These are phyloP conservation scores for Luscinia luscinia DNA, from an alignment of 2,797 vertebrate genomes.

Conservation along the genomic window DNA sequence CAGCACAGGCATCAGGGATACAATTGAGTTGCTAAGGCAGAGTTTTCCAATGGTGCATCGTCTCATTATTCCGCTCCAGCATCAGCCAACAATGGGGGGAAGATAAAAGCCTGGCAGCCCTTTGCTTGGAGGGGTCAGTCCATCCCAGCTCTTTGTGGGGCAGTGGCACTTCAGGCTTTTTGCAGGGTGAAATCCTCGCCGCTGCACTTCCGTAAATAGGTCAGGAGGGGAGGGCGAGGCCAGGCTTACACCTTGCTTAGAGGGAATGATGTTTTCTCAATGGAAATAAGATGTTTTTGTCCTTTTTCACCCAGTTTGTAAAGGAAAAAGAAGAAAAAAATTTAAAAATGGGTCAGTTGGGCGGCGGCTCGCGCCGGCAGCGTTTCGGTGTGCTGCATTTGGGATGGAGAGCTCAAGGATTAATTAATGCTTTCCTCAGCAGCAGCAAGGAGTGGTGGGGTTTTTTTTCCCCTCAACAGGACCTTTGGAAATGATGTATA, in stretches of 20 bases:
- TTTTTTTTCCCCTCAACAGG: background rate
- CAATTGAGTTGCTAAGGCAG: constrained; percentile 54
- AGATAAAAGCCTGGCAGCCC: constrained; percentile 50
- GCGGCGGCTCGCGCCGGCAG: fast-evolving
- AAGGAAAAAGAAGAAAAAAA: background rate
- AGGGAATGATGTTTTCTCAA: background rate
- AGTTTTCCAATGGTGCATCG: constrained; percentile 33
- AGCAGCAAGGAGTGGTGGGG: background rate
- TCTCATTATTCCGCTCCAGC: constrained; percentile 53
- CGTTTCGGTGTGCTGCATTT: fast-evolving
- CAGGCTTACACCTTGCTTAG: background rate
- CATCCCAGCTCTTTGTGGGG: constrained; percentile 39
- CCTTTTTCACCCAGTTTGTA: background rate
- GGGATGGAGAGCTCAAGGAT: background rate
- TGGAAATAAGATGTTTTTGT: background rate
- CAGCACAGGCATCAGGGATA: background rate
- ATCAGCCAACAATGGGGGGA: constrained; percentile 7
- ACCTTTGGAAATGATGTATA: background rate
- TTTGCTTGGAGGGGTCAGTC: constrained; percentile 38
- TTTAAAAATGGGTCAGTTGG: constrained; percentile 46
- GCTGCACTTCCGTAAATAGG: background rate
- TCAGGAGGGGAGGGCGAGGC: background rate
- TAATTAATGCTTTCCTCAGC: background rate
- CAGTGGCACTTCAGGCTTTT: constrained; percentile 20
- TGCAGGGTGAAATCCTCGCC: background rate